A percentile compares a stretch with the other conserved stretches of the same genome.
Conservation (phyloP, 2,113 vertebrate species). For the Brachyhypopomus gauderio region DNA sequence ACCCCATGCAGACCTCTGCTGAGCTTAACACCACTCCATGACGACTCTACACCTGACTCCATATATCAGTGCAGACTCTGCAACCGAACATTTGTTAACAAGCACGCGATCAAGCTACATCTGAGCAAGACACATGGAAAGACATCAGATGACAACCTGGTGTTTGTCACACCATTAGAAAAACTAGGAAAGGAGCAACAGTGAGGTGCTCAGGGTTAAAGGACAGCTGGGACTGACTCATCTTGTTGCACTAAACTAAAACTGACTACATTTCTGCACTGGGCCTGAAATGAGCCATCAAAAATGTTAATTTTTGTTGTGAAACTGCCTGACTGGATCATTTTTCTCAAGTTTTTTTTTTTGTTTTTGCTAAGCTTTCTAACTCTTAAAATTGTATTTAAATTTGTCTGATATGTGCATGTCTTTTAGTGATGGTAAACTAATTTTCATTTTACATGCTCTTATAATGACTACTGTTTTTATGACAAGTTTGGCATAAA, state of each 20-base stretch:
- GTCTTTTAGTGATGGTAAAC: constrained; percentile 92
- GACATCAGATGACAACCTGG: constrained; percentile 95
- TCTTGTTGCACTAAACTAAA: constrained; percentile 84
- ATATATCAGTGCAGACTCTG: constrained; percentile 96
- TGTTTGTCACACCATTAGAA: constrained; percentile 95
- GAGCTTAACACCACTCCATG: constrained; percentile 85
- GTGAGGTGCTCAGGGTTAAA: constrained; percentile 81
- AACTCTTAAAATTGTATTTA: constrained; percentile 70
- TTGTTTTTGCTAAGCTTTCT: constrained; percentile 75
- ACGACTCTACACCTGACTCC: constrained; percentile 82
- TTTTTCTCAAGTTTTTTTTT: constrained; percentile 56
- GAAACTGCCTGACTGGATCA: constrained; percentile 86
- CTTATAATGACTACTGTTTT: constrained; percentile 77
- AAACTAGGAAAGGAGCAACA: constrained; percentile 81
- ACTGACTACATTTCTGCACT: constrained; percentile 85
- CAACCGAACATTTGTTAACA: constrained; percentile 96
- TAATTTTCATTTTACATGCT: constrained; percentile 74
- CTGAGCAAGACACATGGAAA: constrained; percentile 98
- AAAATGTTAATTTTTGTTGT: constrained; percentile 83
- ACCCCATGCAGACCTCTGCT: constrained; percentile 75
- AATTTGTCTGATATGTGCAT: constrained; percentile 79
- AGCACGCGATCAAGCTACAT: constrained; percentile 98
- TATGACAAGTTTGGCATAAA: constrained; percentile 73
- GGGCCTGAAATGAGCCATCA: constrained; percentile 92
- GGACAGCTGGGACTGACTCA: constrained; percentile 76